Evolutionary conservation across 2,888 invertebrate genomes (phyloP), one percentile per base, ranked within the genome.

Genomic region (Drosophila mettleri): DNA sequence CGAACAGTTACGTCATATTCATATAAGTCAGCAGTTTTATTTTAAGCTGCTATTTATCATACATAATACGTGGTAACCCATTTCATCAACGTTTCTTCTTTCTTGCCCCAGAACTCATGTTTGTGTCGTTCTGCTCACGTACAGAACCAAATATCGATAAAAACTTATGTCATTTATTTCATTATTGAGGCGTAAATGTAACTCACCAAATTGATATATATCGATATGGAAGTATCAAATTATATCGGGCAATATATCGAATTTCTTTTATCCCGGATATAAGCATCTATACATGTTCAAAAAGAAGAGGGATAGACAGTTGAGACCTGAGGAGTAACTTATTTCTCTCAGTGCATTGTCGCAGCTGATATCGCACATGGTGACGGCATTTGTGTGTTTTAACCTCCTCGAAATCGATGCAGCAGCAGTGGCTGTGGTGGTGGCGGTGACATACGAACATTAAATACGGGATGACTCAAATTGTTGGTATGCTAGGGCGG

Each of bases 401-500:
- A 41, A 52, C 31, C 72, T 73, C 54, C 74, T 66, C 66, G 60
- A 34, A 51, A 12, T 2, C 22, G 46, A 34, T 41, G 49, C 52
- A 31, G 18, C 38, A 34, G 53, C 46, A 41, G 12, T 22, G 45
- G 16, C 45, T 27, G 6, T 45, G 27, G 27, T n/a, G 3, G 27
- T 3, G 43, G n/a, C 29, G 57, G 67, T 79, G 83, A 82, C 80
- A 79, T 79, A 79, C 73, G 76, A 64, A 51, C 57, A 55, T 39
- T 49, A 34, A 43, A 52, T 4, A 22, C 22, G 43, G n/a, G 62
- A 83, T 82, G 86, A 82, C 86, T 82, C 86, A 82, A 83, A 72
- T 61, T 60, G 53, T 77, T 60, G 86, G 81, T 51, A 81, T 86
- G 84, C 66, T 61, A 62, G 51, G 34, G 52, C 41, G 14, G 27